Evolutionary conservation across 2,797 vertebrate species (phyloP).

Genomic region (Rhinatrema bivittatum): DNA sequence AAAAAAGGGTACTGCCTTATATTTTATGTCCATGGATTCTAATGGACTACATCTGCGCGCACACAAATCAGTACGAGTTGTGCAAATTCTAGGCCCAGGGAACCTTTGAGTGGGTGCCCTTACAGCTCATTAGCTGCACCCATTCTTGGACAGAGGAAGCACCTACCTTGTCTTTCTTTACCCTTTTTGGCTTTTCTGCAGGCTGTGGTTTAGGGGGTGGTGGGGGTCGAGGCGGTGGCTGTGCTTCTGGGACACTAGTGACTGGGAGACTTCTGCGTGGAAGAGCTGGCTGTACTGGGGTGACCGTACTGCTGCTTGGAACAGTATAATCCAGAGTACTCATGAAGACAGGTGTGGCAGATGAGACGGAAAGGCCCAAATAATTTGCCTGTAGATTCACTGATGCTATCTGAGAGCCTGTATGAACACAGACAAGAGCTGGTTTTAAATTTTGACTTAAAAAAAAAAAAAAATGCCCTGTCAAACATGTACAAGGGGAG

Average conservation of each 20-base stretch:
- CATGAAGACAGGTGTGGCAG: constrained; percentile 50
- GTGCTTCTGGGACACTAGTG: constrained; percentile 26
- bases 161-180: constrained; percentile 86
- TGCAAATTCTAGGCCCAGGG: too few relatives aligned
- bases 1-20: too few relatives aligned
- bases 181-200: constrained; percentile 77
- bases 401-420: constrained; percentile 35
- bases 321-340: constrained; percentile 60
- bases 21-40: too few relatives aligned
- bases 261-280: constrained; percentile 45
- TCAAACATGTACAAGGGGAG: too few relatives aligned
- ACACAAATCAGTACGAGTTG: too few relatives aligned
- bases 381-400: constrained; percentile 53
- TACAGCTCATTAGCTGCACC: too few relatives aligned
- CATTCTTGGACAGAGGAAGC: too few relatives aligned
- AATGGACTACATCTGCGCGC: too few relatives aligned
- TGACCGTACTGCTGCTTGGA: constrained; percentile 38
- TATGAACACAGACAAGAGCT: neutral
- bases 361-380: constrained; percentile 55
- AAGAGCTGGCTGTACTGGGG: constrained; percentile 51
- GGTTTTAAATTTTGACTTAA: too few relatives aligned
- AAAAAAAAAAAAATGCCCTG: too few relatives aligned
- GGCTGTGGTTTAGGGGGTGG: constrained; percentile 49
- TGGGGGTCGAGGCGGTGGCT: constrained; percentile 45
- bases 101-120: too few relatives aligned